Evolutionary conservation across 2,797 vertebrate species (phyloP).

Genomic region (Gobionotothen gibberifrons): DNA sequence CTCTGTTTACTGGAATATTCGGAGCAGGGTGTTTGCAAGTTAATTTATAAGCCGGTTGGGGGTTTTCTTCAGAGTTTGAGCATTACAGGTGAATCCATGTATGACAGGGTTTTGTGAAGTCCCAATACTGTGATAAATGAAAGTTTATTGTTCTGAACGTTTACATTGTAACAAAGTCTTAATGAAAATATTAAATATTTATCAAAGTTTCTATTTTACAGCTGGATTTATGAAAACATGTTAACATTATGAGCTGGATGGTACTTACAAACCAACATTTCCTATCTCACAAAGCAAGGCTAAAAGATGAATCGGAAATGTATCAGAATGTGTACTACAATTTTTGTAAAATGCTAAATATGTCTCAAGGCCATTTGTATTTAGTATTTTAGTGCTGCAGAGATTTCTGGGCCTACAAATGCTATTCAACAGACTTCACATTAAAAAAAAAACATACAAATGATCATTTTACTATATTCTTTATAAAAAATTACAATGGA

Average conservation of each 20-base stretch:
- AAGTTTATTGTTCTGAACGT: conserved; percentile 60
- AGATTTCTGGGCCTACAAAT: too few species aligned
- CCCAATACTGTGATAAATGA: conserved; percentile 54
- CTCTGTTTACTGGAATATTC: conserved; percentile 36
- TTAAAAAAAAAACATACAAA: too few species aligned
- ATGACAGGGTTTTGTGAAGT: conserved; percentile 26
- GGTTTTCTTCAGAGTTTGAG: conserved; percentile 31
- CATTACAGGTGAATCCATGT: conserved; percentile 5
- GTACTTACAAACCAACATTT: not conserved
- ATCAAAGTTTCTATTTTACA: conserved; percentile 31
- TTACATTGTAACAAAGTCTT: conserved; percentile 59
- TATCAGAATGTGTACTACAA: too few species aligned
- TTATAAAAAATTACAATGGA: too few species aligned
- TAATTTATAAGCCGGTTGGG: conserved; percentile 31
- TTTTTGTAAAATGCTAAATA: too few species aligned
- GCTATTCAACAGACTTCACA: too few species aligned
- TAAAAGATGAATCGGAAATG: too few species aligned
- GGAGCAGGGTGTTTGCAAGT: conserved; percentile 8
- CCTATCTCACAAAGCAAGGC: too few species aligned
- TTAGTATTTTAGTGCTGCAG: too few species aligned
- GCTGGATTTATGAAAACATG: not conserved
- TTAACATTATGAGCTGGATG: not conserved
- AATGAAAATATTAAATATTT: conserved; percentile 65
- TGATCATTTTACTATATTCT: too few species aligned
- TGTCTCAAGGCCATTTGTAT: too few species aligned